Base-by-base conservation (phyloP, 2,797 vertebrate genomes). In the Thunnus albacares region DNA sequence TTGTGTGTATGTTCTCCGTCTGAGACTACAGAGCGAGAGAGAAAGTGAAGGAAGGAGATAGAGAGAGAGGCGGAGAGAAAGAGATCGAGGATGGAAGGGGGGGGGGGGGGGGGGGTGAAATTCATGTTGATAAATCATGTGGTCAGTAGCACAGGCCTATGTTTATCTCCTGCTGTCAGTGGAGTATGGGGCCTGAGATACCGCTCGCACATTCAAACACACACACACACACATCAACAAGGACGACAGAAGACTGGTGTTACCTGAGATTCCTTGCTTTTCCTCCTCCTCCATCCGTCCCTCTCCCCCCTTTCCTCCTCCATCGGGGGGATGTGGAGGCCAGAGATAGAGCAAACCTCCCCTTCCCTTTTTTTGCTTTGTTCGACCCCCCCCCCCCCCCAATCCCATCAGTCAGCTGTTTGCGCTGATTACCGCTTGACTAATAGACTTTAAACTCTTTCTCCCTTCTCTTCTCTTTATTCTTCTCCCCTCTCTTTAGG, bases 101-200 rank as follows among this genome's bases (percentile, higher is more conserved):
- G 10, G 35, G 7, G 10, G 35, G 9, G 8, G 35, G 9, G 7
- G 35, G 9, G 1, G 35, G 8, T 82, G 91, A 87, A 92, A 93
- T 94, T 90, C 90, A 81, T 90, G 93, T 93, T 94, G 94, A 95
- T 95, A 95, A 94, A 95, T 95, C 94, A 95, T 93, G 87, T 90
- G 91, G 92, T 94, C 93, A 93, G 89, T 89, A 71, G 89, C 88
- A 87, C 83, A 87, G 90, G 87, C 86, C 88, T 79, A 57, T 93
- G 93, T 95, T 95, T 94, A 95, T 94, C 94, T 95, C 88, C 84
- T 79, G 86, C 92, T 93, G 91, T 94, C 94, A 94, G 93, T 87
- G 87, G 87, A 91, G 93, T 88, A 67, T 94, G 93, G 87, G 75
- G 85, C 81, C 87, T 57, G 89, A 94, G 94, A 95, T 95, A 95